phyloP scores from a whole-genome alignment of 1,140 invertebrate species.

The Grapholita molesta region DNA sequence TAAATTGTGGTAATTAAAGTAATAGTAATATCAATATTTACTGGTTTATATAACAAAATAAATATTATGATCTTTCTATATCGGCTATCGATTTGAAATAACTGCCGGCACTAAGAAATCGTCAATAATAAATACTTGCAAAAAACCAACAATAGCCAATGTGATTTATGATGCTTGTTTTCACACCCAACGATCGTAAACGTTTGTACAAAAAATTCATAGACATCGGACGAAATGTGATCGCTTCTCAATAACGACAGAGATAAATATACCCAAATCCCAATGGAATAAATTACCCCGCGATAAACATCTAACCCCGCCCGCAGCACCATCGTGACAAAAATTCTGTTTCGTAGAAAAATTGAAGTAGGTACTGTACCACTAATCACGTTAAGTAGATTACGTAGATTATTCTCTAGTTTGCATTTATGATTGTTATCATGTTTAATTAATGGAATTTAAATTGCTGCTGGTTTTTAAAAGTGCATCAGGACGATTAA shows the following conservation, averaged over 20 bases:
- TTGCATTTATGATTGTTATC: constrained; percentile 11
- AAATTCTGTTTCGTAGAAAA: constrained; percentile 37
- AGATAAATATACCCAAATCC: constrained; percentile 30
- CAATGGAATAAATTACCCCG: constrained; percentile 60
- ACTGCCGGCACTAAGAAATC: background rate
- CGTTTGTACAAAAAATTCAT: background rate
- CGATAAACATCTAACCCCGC: constrained; percentile 55
- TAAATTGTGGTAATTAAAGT: too few relatives aligned
- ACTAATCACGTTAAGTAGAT: constrained; percentile 33
- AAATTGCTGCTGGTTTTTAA: background rate
- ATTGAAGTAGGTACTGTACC: constrained; percentile 42
- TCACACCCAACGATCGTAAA: background rate
- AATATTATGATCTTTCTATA: too few relatives aligned
- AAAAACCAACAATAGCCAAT: constrained; percentile 2
- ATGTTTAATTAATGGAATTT: constrained; percentile 6
- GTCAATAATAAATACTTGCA: background rate
- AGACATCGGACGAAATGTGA: constrained; percentile 12
- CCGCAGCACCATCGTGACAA: constrained; percentile 50
- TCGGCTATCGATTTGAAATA: too few relatives aligned
- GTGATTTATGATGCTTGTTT: constrained; percentile 7
- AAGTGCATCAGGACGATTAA: background rate
- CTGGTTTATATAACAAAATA: too few relatives aligned
- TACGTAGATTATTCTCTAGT: constrained; percentile 18
- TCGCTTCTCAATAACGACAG: constrained; percentile 26
- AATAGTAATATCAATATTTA: too few relatives aligned